Conservation (phyloP, 1,140 invertebrate genomes). For the Steinernema feltiae region DNA sequence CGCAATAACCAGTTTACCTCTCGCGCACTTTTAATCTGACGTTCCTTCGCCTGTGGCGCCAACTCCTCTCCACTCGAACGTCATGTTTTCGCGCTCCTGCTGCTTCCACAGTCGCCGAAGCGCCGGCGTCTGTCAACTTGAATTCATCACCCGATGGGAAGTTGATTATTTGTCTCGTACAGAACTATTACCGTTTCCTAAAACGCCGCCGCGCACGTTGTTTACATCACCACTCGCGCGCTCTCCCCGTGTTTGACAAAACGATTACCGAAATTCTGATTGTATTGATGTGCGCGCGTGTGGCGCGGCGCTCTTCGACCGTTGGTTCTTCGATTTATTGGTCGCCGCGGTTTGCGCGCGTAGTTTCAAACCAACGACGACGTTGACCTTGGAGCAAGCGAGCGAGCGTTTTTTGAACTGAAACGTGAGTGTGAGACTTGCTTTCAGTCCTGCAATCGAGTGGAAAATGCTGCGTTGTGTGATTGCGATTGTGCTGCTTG, state of each 20-base stretch:
- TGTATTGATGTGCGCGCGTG: neutral
- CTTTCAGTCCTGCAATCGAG: neutral
- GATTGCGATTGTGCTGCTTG: neutral
- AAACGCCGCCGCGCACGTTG: neutral
- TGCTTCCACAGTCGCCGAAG: too few species aligned
- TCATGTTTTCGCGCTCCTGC: neutral
- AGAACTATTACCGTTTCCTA: neutral
- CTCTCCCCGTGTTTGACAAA: conserved; percentile 3
- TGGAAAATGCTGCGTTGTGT: neutral
- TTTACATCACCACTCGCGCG: neutral
- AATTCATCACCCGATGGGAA: neutral
- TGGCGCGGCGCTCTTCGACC: neutral
- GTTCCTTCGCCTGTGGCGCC: neutral
- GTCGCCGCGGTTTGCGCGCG: neutral
- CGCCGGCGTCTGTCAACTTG: neutral
- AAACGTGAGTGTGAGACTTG: neutral
- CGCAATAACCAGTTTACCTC: neutral
- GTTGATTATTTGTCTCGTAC: neutral
- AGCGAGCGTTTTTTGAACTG: neutral
- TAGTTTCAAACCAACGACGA: neutral
- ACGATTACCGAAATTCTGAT: conserved; percentile 9
- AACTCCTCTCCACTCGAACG: neutral
- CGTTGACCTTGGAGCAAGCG: neutral
- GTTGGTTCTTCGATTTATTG: neutral
- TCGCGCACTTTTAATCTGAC: neutral